Evolutionary conservation across 2,888 invertebrate genomes (phyloP).

Genomic region (Acronicta psi): DNA sequence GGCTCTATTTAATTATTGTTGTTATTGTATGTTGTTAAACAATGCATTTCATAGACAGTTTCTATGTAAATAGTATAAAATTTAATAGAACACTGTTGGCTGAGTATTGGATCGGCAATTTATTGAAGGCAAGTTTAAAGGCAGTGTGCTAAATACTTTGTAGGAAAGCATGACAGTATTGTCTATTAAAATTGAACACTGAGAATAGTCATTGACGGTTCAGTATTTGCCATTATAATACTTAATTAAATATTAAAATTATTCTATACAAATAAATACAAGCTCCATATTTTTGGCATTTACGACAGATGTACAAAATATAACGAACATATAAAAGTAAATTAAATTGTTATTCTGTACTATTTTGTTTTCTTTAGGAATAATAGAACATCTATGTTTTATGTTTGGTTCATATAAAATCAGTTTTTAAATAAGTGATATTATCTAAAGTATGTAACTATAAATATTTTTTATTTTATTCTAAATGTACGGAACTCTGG

Average conservation of each 20-base stretch:
- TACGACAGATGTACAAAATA: conserved; percentile 78
- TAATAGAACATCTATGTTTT: conserved; percentile 1
- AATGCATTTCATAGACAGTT: conserved; percentile 79
- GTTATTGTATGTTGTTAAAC: conserved; percentile 76
- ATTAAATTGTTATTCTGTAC: conserved; percentile 42
- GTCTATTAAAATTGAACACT: not conserved
- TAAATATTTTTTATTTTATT: too few relatives aligned
- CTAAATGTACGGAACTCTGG: too few relatives aligned
- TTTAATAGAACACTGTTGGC: conserved; percentile 29
- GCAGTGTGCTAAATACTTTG: not conserved
- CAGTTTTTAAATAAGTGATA: not conserved
- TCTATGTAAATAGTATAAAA: conserved; percentile 78
- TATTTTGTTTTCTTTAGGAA: conserved; percentile 26
- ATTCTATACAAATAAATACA: conserved; percentile 48
- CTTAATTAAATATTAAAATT: conserved; percentile 38
- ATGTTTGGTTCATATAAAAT: not conserved
- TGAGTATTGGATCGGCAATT: not conserved
- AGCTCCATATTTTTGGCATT: conserved; percentile 74
- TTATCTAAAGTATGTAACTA: conserved; percentile 12
- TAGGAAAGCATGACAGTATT: not conserved
- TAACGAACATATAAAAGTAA: conserved; percentile 64
- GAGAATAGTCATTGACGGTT: not conserved
- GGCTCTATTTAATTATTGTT: conserved; percentile 75
- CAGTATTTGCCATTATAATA: conserved; percentile 14
- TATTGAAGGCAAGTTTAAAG: not conserved